A percentile compares a stretch with the other conserved stretches of the same genome.
These are phyloP conservation scores for Melitaea cinxia DNA, from an alignment of 1,140 invertebrate species.

Conservation along the genomic window DNA sequence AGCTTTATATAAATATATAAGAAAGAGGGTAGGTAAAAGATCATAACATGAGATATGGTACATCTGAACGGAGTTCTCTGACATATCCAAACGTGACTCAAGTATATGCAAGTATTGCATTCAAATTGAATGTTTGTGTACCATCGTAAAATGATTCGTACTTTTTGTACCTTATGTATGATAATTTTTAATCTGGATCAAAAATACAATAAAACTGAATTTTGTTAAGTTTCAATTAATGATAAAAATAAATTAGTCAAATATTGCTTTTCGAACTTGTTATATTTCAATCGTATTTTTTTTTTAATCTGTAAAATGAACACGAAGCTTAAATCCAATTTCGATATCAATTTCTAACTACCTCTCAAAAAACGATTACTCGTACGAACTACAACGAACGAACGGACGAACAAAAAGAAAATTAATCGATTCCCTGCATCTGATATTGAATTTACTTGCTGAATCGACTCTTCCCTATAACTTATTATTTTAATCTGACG, in stretches of 20 bases:
- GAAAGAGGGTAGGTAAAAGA: too few relatives aligned
- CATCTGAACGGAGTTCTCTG: neutral
- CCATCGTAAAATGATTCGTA: conserved; percentile 1
- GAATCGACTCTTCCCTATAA: conserved; percentile 8
- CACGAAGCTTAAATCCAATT: conserved; percentile 20
- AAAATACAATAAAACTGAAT: too few relatives aligned
- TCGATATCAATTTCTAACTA: conserved; percentile 28
- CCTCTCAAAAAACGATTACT: conserved; percentile 19
- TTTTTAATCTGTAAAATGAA: conserved; percentile 7
- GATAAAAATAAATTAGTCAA: neutral
- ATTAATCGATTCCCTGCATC: conserved; percentile 30
- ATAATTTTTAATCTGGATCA: too few relatives aligned
- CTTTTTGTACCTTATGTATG: too few relatives aligned
- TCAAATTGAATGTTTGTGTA: neutral
- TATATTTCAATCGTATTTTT: neutral
- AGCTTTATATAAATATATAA: neutral
- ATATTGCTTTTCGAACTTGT: neutral
- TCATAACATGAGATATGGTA: too few relatives aligned
- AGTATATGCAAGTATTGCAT: neutral
- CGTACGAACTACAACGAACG: conserved; percentile 12
- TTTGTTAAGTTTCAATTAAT: too few relatives aligned
- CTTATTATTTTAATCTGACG: neutral
- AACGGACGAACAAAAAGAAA: conserved; percentile 19
- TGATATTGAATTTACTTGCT: conserved; percentile 29
- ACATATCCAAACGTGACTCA: conserved; percentile 6